Evolutionary conservation across 35 echinoderm and acorn worm genomes (phyloP).

Genomic region (Eucidaris tribuloides): DNA sequence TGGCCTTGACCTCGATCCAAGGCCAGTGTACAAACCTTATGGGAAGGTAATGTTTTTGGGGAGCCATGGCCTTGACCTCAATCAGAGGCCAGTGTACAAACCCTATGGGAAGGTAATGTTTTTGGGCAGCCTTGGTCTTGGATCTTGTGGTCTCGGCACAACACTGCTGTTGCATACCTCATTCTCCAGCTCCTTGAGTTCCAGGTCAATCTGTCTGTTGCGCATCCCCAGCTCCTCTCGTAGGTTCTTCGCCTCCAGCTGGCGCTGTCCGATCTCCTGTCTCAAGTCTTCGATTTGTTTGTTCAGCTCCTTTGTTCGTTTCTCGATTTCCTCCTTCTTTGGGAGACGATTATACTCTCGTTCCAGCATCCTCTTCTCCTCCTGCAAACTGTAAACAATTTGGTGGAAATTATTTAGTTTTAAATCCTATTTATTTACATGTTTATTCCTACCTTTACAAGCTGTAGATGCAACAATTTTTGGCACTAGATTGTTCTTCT

Average conservation of each 20-base stretch:
- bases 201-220: constrained; percentile 84
- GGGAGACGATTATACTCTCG: constrained; percentile 89
- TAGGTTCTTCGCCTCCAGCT: constrained; percentile 93
- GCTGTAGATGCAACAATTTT: no score
- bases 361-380: constrained; percentile 96
- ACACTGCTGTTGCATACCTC: not conserved
- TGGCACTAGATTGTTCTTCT: no score
- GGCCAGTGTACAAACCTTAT: no score
- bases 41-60: no score
- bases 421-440: not conserved
- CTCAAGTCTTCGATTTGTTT: constrained; percentile 88
- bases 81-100: no score
- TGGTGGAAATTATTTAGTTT: not conserved
- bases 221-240: constrained; percentile 76
- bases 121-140: no score
- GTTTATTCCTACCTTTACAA: no score
- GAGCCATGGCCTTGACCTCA: no score
- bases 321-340: constrained; percentile 96
- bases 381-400: constrained; percentile 53
- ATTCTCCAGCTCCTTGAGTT: constrained; percentile 81
- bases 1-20: no score
- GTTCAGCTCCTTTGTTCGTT: constrained; percentile 94
- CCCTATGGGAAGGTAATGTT: no score
- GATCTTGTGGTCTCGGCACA: not conserved
- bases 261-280: constrained; percentile 86